Evolutionary conservation across 2,113 vertebrate genomes (phyloP).

Genomic region (Gymnarchus niloticus): DNA sequence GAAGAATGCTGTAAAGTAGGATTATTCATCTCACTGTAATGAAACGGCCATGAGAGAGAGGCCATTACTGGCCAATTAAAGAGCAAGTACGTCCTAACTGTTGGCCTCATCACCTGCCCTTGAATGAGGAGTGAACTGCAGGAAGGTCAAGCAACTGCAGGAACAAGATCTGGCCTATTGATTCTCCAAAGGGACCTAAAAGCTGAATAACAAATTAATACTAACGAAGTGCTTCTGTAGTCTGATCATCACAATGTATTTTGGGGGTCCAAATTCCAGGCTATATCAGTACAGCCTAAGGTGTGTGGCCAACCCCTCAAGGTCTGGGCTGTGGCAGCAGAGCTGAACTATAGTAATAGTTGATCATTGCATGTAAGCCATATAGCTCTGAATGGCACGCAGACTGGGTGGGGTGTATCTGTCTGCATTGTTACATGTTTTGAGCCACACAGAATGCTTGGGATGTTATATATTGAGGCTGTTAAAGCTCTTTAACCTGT

Average conservation of each 20-base stretch:
- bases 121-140: constrained; percentile 6
- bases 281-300: too few relatives aligned
- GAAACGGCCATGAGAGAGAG: constrained; percentile 43
- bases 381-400: not conserved
- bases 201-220: too few relatives aligned
- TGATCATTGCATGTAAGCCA: not conserved
- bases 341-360: not conserved
- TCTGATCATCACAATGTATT: not conserved
- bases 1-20: constrained; percentile 42
- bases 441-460: not conserved
- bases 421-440: not conserved
- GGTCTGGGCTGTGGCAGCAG: not conserved
- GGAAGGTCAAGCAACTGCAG: not conserved
- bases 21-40: constrained; percentile 53
- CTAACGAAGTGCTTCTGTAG: not conserved
- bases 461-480: not conserved
- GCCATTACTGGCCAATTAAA: constrained; percentile 51
- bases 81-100: constrained; percentile 42
- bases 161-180: too few relatives aligned
- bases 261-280: too few relatives aligned
- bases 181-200: too few relatives aligned
- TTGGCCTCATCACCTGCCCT: constrained; percentile 16
- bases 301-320: too few relatives aligned
- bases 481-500: not conserved
- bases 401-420: not conserved